Evolutionary conservation across 2,888 invertebrate genomes (phyloP), one percentile per base, ranked within the genome.

Genomic region (Microplitis manilae): DNA sequence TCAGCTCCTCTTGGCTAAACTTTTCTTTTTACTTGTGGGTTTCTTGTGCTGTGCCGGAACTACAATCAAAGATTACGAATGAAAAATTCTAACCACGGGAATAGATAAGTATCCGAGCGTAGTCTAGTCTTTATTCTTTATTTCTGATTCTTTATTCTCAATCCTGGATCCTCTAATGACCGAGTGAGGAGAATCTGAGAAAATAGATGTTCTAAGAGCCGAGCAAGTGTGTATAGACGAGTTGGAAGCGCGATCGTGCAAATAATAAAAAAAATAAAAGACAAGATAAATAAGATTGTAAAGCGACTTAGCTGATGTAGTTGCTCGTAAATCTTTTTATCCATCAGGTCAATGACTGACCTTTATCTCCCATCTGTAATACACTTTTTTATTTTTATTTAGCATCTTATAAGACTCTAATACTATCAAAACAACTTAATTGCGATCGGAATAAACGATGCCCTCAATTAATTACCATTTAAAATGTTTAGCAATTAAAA

Each of bases 21-120:
- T 50, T 50, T 50, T 50, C 13, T 50, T 13, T 13, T 50, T 50
- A 13, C 50, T 50, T 50, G 30, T 4, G 30, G 30, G 30, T 13
- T 50, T 50, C 50, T 50, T 65, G 17, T 20, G 62, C 9, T 41
- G 61, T 50, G 61, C 62, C 69, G n/a, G 62, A 71, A 40, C 30
- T 70, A 74, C 73, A 77, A 77, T 77, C 70, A 64, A 73, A 77
- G 73, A 77, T 77, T 77, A 73, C 73, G 72, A 50, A 59, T 64
- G 59, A 65, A 73, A 69, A 77, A 77, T 73, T 65, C 73, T 38
- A 77, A 77, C 73, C 77, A 69, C 59, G 73, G 50, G 50, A 50
- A 50, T 50, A 73, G 77, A 77, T 77, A 77, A 77, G 71, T 69
- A 75, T 75, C 64, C 70, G 4, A 50, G 50, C 64, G 50, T 41